Evolutionary conservation across 1,140 invertebrate species (phyloP), one percentile per base, ranked within the genome.

Genomic region (Papilio xuthus): DNA sequence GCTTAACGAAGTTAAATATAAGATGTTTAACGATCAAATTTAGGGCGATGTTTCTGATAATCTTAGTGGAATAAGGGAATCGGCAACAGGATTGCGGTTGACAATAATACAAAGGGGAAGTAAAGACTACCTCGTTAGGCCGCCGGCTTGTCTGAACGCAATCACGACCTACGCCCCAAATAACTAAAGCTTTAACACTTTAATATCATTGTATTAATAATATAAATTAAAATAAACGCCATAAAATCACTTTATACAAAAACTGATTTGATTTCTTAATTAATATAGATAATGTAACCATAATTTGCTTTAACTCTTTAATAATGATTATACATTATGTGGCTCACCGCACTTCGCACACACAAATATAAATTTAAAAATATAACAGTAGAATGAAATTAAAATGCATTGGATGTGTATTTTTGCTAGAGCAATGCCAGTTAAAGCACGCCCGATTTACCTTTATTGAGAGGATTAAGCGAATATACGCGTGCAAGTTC

Each of bases 381-480:
- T 18, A 13, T 60, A 60, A 60, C 4, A 60, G 56, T 9, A 13
- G 56, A 60, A 60, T 60, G 56, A 60, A 60, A 60, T 60, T 60
- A 60, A 60, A 60, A 60, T 60, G 56, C 56, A 60, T 60, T 60
- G 20, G 56, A 60, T 60, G 56, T 20, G 56, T 60, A 60, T 60
- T 60, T 60, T 60, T 60, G 56, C 53, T 79, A 81, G 83, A 86
- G 83, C 84, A 87, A 86, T 86, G 84, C 82, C 85, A 86, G 88
- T 90, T 87, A 89, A 78, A 78, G 86, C 71, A 90, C 85, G 88
- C 84, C 87, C 86, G 85, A 87, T 90, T 76, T 89, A 88, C 84
- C 78, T 88, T 87, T 86, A 91, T 91, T 86, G 87, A 80, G 75
- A 81, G 87, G 89, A 91, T 91, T 92, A 91, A 84, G 60, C 76